A percentile compares a stretch with the other conserved stretches of the same genome.
Evolutionary conservation across 2,113 vertebrate genomes (phyloP).

Genomic region (Emydocephalus ijimae): DNA sequence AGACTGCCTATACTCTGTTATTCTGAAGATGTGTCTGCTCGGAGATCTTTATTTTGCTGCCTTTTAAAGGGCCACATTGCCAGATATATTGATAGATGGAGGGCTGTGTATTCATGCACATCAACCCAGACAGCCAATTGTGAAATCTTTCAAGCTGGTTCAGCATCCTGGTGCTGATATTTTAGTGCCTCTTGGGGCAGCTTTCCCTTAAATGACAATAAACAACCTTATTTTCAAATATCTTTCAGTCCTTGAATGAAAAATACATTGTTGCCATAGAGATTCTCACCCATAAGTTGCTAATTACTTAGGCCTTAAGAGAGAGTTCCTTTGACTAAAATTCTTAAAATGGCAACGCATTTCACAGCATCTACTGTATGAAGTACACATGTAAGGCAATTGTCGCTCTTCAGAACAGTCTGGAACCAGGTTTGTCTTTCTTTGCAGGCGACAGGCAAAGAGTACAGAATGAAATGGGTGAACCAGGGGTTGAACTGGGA

Average conservation of each 20-base stretch:
- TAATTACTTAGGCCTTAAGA: constrained; percentile 62
- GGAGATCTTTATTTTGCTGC: constrained; percentile 9
- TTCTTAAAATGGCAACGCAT: constrained; percentile 44
- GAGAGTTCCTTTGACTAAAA: constrained; percentile 64
- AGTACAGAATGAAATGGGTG: background rate
- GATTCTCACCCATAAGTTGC: constrained; percentile 60
- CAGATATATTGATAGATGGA: background rate
- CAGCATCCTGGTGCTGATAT: constrained; percentile 21
- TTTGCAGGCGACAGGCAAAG: background rate
- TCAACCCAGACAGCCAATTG: background rate
- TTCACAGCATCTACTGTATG: background rate
- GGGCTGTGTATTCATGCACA: background rate
- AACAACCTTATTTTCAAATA: constrained; percentile 43
- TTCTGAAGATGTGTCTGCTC: constrained; percentile 23
- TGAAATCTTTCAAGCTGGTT: constrained; percentile 22
- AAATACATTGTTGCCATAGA: constrained; percentile 65
- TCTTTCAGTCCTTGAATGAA: constrained; percentile 60
- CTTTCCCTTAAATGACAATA: constrained; percentile 54
- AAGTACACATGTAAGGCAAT: constrained; percentile 26
- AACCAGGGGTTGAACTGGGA: background rate
- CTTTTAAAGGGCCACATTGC: constrained; percentile 32
- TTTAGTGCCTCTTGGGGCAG: constrained; percentile 47
- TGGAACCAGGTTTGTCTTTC: background rate
- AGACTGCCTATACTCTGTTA: constrained; percentile 43
- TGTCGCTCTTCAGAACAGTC: constrained; percentile 4